phyloP scores from a whole-genome alignment of 2,797 vertebrate species.

The Myotis myotis region DNA sequence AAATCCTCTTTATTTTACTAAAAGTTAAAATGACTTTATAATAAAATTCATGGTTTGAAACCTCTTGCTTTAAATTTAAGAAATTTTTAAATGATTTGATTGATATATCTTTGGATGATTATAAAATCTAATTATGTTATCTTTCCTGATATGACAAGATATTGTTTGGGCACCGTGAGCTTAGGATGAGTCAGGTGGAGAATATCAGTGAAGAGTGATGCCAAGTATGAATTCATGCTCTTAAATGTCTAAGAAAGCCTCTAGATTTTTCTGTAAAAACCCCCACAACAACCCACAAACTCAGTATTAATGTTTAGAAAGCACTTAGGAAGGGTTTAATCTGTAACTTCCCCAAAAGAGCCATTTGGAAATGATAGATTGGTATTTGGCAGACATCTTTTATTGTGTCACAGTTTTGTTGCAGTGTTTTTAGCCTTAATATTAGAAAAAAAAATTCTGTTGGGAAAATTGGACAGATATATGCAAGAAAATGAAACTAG shows the following conservation, averaged over 20 bases:
- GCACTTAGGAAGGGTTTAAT: slow-evolving; percentile 28
- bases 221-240: slow-evolving; percentile 30
- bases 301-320: slow-evolving; percentile 54
- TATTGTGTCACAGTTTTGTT: slow-evolving; percentile 48
- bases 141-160: neutral
- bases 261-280: neutral
- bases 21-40: neutral
- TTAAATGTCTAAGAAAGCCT: neutral
- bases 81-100: neutral
- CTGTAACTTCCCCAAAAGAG: slow-evolving; percentile 21
- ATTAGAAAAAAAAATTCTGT: slow-evolving; percentile 42
- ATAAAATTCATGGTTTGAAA: neutral
- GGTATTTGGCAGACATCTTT: slow-evolving; percentile 48
- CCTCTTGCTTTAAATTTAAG: neutral
- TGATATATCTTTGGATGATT: neutral
- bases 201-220: neutral
- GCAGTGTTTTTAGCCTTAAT: slow-evolving; percentile 44
- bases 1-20: neutral
- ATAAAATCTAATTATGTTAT: neutral
- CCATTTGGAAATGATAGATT: slow-evolving; percentile 60
- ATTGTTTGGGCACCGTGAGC: neutral
- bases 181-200: neutral
- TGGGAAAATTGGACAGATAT: no score
- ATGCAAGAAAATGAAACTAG: no score
- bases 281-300: neutral